Base-by-base conservation (phyloP, 2,797 vertebrate genomes). In the Fistularia tabacaria region DNA sequence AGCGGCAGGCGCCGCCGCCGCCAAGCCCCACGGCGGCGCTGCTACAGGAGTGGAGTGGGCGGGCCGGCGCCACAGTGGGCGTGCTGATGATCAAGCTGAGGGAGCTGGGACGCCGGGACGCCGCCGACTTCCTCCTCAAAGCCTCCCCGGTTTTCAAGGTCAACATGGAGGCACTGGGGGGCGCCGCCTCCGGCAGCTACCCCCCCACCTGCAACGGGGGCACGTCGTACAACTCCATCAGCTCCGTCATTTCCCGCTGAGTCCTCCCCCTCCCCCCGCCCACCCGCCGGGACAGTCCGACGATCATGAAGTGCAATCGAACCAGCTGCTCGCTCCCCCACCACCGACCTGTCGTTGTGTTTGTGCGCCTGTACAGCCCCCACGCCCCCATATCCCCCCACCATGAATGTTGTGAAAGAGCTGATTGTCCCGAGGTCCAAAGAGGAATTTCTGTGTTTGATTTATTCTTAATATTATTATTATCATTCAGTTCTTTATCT, bases 151-250 rank as follows among this genome's bases (percentile, higher is more conserved):
- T 98, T 40, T 97, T 98, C 86, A 92, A 91, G 85, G 92, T 97
- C 73, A 95, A 91, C 85, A 74, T 91, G 51, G 96, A 98, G 61
- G 90, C 85, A 37, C 71, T 89, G 59, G 91, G 89, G 36, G 83
- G 63, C 4, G 83, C 91, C 8, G 84, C 91, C 56, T 92, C 92
- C 38, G 77, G 87, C 37, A 36, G 25, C 59, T 95, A 95, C 62
- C 91, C 89, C 36, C 92, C 94, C 6, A 89, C 92, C 75, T 97
- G 96, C 83, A 98, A 98, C 51, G 96, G 96, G 0, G 95, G 95
- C 58, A 97, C 93, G 0, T 97, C 96, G 3, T 97, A 98, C 59
- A 98, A 98, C 84, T 99, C 97, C 3, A 97, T 99, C 86, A 98
- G 95, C 84, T 99, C 97, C 0, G 96, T 98, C 58, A 87, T 99